These are phyloP conservation scores for Phrynosoma blainvillii DNA, from an alignment of 2,113 vertebrate species.

Conservation along the genomic window DNA sequence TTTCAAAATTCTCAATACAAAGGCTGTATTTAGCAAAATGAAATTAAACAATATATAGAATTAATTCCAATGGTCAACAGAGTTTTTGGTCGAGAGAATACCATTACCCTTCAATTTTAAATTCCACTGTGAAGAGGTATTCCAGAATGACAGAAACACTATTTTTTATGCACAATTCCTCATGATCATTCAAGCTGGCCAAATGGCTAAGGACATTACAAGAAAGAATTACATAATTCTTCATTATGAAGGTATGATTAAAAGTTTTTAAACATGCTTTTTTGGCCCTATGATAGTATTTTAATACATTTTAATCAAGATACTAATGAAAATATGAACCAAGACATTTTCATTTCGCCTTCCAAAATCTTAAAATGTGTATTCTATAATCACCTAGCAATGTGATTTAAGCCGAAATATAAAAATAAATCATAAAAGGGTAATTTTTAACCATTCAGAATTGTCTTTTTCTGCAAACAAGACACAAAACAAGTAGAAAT, in stretches of 20 bases:
- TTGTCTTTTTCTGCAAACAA: background rate
- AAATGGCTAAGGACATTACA: too few relatives aligned
- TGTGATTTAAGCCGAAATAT: background rate
- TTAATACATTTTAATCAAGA: background rate
- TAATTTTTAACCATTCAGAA: background rate
- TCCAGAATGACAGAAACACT: too few relatives aligned
- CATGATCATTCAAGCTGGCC: too few relatives aligned
- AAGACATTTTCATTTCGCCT: background rate
- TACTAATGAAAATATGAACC: background rate
- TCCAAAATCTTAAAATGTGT: background rate
- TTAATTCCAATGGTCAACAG: too few relatives aligned
- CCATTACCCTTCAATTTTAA: too few relatives aligned
- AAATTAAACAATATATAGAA: too few relatives aligned
- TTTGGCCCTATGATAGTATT: background rate
- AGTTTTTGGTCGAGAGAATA: too few relatives aligned
- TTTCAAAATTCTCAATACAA: too few relatives aligned
- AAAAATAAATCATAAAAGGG: background rate
- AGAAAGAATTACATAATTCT: too few relatives aligned
- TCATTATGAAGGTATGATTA: background rate
- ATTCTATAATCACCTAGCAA: background rate
- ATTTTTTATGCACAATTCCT: too few relatives aligned
- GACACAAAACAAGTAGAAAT: background rate
- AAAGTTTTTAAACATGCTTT: background rate
- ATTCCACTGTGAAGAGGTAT: too few relatives aligned
- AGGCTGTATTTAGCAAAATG: too few relatives aligned